Evolutionary conservation across 2,113 vertebrate genomes (phyloP).

Genomic region (Potamarius usumacintae): DNA sequence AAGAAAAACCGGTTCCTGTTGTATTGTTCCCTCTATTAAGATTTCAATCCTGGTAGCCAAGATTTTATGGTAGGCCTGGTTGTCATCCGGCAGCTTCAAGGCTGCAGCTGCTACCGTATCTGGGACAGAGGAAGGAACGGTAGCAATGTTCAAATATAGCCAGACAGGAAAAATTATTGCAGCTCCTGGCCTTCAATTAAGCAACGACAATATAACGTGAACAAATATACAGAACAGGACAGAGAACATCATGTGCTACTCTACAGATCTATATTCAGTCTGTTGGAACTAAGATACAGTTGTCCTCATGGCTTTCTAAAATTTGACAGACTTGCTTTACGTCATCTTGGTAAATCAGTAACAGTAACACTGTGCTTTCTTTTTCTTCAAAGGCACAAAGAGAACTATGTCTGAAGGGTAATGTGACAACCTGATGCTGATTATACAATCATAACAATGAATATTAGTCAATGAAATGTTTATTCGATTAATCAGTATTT

Average conservation of each 20-base stretch:
- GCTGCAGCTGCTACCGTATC: conserved; percentile 46
- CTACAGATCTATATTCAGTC: conserved; percentile 2
- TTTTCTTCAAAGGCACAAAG: conserved; percentile 50
- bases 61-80: conserved; percentile 15
- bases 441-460: neutral
- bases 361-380: neutral
- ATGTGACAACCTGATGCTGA: conserved; percentile 45
- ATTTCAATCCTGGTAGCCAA: conserved; percentile 7
- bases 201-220: neutral
- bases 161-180: conserved; percentile 36
- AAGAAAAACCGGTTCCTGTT: neutral
- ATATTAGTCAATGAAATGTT: neutral
- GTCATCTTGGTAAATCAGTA: neutral
- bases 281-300: neutral
- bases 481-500: conserved; percentile 24
- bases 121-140: conserved; percentile 49
- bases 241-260: neutral
- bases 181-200: conserved; percentile 18
- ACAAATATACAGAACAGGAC: conserved; percentile 17
- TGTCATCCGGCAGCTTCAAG: conserved; percentile 47
- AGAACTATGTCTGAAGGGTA: conserved; percentile 75
- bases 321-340: neutral
- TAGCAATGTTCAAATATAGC: conserved; percentile 67
- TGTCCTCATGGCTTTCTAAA: neutral
- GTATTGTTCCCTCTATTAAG: neutral